phyloP scores from a whole-genome alignment of 1,140 invertebrate genomes.

The Chrysoperla carnea region DNA sequence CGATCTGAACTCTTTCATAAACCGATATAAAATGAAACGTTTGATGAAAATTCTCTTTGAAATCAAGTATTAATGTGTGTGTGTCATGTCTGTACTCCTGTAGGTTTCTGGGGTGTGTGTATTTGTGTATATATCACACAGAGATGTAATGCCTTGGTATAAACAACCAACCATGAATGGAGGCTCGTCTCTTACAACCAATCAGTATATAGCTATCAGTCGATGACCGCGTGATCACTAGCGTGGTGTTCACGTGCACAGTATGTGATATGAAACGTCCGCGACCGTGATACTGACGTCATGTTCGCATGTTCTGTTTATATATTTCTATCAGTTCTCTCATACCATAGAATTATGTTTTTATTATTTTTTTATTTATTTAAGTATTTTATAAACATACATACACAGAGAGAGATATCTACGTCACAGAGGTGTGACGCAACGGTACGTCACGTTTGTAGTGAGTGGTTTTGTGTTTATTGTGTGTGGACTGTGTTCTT shows the following conservation, averaged over 20 bases:
- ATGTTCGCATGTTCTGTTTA: slow-evolving; percentile 19
- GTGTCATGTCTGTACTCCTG: slow-evolving; percentile 7
- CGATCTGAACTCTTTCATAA: neutral
- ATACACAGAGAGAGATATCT: too few species aligned
- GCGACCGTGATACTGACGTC: slow-evolving; percentile 28
- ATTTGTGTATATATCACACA: slow-evolving; percentile 11
- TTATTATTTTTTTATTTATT: too few species aligned
- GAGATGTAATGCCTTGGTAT: slow-evolving; percentile 1
- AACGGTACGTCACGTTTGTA: too few species aligned
- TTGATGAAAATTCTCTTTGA: slow-evolving; percentile 4
- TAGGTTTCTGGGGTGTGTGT: slow-evolving; percentile 6
- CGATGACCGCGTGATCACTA: slow-evolving; percentile 26
- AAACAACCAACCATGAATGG: slow-evolving; percentile 24
- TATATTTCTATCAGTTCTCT: too few species aligned
- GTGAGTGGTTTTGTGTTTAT: too few species aligned
- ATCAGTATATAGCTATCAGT: slow-evolving; percentile 23
- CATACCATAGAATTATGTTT: too few species aligned
- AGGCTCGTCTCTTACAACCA: slow-evolving; percentile 26
- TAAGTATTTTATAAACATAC: neutral
- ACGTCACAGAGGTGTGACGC: too few species aligned
- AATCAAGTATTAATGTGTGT: slow-evolving; percentile 13
- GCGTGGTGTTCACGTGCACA: slow-evolving; percentile 38
- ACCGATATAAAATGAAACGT: neutral
- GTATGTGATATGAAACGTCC: slow-evolving; percentile 25
- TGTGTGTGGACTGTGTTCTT: too few species aligned